phyloP scores from a whole-genome alignment of 2,113 vertebrate genomes.

The Melierax canorus region DNA sequence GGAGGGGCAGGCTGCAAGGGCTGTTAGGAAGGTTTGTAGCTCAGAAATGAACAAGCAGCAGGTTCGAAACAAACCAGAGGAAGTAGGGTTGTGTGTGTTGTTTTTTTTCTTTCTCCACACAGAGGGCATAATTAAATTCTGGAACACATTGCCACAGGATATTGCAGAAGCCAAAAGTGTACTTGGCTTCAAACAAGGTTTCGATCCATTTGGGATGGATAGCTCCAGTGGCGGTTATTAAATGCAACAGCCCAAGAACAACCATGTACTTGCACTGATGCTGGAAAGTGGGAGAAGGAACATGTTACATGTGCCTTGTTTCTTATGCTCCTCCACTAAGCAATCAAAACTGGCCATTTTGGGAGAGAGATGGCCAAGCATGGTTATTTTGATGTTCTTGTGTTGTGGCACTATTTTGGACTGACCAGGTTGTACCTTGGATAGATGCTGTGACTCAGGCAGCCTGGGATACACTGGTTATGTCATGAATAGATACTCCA shows the following conservation, averaged over 20 bases:
- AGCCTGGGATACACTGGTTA: neutral
- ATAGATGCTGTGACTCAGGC: neutral
- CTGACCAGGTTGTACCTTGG: neutral
- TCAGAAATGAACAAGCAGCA: neutral
- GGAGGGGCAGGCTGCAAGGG: neutral
- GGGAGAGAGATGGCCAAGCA: neutral
- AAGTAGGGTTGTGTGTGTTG: neutral
- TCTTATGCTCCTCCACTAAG: neutral
- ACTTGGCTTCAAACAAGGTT: neutral
- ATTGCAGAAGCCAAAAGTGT: neutral
- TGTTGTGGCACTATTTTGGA: neutral
- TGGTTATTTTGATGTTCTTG: neutral
- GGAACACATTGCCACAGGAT: neutral
- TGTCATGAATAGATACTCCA: neutral
- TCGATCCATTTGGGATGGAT: neutral
- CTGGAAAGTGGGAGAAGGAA: neutral
- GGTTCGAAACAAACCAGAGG: slow-evolving; percentile 9
- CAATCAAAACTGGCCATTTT: neutral
- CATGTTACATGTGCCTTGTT: fast-evolving
- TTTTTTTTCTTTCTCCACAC: neutral
- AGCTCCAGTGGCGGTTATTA: neutral
- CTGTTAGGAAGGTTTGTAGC: neutral
- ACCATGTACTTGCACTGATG: neutral
- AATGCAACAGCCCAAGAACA: neutral
- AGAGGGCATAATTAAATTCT: neutral